Evolutionary conservation across 2,797 vertebrate species (phyloP).

Genomic region (Spinibarbus caldwelli): DNA sequence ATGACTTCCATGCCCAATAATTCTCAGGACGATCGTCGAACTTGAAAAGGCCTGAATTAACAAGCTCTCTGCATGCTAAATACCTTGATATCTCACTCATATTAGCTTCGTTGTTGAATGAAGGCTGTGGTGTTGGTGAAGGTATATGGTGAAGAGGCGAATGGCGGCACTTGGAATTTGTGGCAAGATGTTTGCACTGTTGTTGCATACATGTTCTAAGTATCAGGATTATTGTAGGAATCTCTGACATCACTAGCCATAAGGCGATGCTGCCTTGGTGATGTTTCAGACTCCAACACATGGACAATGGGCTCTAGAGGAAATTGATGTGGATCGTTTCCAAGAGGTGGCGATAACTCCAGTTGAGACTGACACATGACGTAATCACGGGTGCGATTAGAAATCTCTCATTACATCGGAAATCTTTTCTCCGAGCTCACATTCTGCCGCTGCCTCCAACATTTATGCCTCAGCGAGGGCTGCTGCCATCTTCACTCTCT

Average conservation of each 20-base stretch:
- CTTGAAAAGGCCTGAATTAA: neutral
- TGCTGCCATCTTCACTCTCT: neutral
- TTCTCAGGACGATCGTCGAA: neutral
- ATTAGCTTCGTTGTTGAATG: neutral
- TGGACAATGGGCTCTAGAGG: neutral
- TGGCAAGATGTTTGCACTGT: neutral
- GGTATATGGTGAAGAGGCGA: neutral
- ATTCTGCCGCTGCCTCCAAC: neutral
- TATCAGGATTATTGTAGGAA: neutral
- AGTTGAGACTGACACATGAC: neutral
- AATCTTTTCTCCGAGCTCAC: neutral
- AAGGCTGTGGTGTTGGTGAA: slow-evolving; percentile 1
- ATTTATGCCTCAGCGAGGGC: neutral
- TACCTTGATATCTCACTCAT: neutral
- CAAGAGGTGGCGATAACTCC: neutral
- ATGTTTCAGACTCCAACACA: neutral
- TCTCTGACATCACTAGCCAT: neutral
- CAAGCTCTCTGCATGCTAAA: neutral
- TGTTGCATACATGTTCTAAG: neutral
- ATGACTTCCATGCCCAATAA: neutral
- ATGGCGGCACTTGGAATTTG: neutral
- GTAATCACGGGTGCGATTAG: neutral
- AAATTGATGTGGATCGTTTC: neutral
- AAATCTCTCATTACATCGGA: neutral
- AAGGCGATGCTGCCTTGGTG: neutral